Conservation (phyloP, 1,140 invertebrate species). For the Tyrophagus putrescentiae region DNA sequence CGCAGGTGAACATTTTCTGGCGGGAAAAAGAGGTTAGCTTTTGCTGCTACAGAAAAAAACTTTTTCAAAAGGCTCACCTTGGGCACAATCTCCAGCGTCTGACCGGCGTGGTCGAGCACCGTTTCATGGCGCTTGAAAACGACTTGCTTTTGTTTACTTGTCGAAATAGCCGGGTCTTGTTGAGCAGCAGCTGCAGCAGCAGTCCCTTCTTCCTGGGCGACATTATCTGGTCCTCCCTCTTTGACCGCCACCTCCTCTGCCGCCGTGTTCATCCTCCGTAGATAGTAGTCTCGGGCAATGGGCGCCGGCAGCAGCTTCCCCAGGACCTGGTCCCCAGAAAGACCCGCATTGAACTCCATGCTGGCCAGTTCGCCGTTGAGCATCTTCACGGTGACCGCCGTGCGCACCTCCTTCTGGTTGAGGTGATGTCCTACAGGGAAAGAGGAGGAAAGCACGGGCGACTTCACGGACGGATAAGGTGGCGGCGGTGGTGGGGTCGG, state of each 20-base stretch:
- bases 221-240: no score
- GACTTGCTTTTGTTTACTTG: no score
- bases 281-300: constrained; percentile 15
- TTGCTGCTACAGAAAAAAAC: background rate
- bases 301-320: constrained; percentile 3
- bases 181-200: no score
- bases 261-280: background rate
- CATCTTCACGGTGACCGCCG: background rate
- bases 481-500: background rate
- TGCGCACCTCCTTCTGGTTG: background rate
- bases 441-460: background rate
- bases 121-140: constrained; percentile 12
- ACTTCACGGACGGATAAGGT: background rate
- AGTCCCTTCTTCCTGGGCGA: no score
- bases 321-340: constrained; percentile 10
- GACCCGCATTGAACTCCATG: constrained; percentile 7
- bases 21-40: background rate
- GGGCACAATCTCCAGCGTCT: constrained; percentile 14
- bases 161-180: no score
- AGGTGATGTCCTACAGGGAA: no score
- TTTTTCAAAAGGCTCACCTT: background rate
- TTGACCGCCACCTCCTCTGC: no score
- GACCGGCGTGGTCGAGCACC: background rate
- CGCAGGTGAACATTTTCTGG: constrained; percentile 90
- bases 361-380: constrained; percentile 6